Conservation (phyloP, 2,113 vertebrate genomes). For the Cynoglossus semilaevis region DNA sequence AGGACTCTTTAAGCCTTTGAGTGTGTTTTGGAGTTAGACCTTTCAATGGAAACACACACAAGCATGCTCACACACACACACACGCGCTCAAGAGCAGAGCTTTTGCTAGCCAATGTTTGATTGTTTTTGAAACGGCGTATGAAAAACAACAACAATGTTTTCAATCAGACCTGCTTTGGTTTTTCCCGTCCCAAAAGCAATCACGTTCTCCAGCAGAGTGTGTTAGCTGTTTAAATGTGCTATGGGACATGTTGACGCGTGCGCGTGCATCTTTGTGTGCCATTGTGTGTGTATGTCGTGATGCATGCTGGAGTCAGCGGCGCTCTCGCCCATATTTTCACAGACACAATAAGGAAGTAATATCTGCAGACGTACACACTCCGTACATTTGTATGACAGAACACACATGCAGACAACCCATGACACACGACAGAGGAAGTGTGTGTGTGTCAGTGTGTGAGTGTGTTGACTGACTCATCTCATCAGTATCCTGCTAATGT, state of each 20-base stretch:
- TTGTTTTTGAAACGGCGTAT: constrained; percentile 37
- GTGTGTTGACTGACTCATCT: constrained; percentile 58
- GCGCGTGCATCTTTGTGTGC: constrained; percentile 7
- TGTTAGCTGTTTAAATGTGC: neutral
- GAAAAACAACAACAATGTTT: constrained; percentile 36
- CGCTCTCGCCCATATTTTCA: constrained; percentile 48
- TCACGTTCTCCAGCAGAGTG: constrained; percentile 15
- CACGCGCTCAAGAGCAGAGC: neutral
- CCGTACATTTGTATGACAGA: too few species aligned
- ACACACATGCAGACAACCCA: constrained; percentile 2
- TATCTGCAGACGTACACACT: neutral
- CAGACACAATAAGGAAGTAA: constrained; percentile 17
- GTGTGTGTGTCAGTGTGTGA: constrained; percentile 42
- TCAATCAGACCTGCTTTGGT: constrained; percentile 56
- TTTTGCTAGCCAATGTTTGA: constrained; percentile 4
- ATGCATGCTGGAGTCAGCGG: constrained; percentile 43
- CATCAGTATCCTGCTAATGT: constrained; percentile 63
- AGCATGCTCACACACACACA: too few species aligned
- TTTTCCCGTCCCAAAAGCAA: constrained; percentile 26
- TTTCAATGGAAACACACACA: neutral
- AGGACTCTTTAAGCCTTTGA: constrained; percentile 1
- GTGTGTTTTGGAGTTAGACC: constrained; percentile 3
- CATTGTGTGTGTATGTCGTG: constrained; percentile 17
- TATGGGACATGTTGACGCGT: neutral
- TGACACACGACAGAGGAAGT: constrained; percentile 7